Evolutionary conservation across 2,113 vertebrate species (phyloP).

Genomic region (Bubo scandiacus): DNA sequence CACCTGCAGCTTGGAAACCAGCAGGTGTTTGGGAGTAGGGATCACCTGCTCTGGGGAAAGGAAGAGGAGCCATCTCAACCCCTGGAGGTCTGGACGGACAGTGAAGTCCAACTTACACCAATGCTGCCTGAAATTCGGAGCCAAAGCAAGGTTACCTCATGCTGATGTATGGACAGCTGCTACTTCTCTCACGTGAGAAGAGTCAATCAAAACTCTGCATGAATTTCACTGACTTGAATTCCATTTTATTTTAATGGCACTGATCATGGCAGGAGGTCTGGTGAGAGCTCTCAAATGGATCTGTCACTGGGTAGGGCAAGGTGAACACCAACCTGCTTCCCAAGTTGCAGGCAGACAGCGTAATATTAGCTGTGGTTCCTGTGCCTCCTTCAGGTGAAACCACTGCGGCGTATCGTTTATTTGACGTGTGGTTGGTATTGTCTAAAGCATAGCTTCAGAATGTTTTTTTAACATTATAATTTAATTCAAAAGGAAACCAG

Average conservation of each 20-base stretch:
- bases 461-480: background rate
- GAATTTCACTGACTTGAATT: background rate
- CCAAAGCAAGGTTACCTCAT: fast-evolving
- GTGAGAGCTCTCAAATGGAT: background rate
- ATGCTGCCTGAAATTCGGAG: background rate
- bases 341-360: background rate
- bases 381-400: background rate
- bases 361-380: background rate
- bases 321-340: background rate
- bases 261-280: background rate
- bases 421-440: background rate
- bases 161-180: background rate
- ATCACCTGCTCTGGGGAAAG: background rate
- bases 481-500: conserved; percentile 10
- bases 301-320: background rate
- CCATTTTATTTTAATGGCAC: background rate
- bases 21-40: background rate
- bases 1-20: background rate
- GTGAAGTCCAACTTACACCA: background rate
- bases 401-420: background rate
- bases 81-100: background rate
- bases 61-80: background rate
- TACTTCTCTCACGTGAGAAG: background rate
- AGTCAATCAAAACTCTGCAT: background rate
- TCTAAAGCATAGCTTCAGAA: background rate